A percentile compares a stretch with the other conserved stretches of the same genome.
Conservation (phyloP, 2,113 vertebrate species). For the Aramus guarauna region DNA sequence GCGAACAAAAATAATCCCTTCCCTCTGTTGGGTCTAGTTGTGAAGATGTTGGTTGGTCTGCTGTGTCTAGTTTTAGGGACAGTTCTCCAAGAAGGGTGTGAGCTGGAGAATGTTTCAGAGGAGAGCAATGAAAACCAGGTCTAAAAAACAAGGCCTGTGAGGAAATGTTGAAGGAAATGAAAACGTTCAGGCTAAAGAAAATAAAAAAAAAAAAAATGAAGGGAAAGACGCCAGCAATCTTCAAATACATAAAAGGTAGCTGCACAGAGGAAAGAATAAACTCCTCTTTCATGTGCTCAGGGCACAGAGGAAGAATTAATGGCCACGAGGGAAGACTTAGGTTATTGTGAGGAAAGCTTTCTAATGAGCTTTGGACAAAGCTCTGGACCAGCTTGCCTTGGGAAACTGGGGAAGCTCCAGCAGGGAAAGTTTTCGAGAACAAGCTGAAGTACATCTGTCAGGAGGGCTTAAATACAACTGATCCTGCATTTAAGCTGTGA, state of each 20-base stretch:
- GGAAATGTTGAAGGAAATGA: not conserved
- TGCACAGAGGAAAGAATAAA: not conserved
- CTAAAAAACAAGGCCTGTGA: not conserved
- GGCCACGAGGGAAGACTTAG: not conserved
- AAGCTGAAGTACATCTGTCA: not conserved
- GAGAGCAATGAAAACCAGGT: not conserved
- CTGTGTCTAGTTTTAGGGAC: not conserved
- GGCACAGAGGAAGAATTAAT: not conserved
- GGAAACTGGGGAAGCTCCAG: not conserved
- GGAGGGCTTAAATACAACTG: not conserved
- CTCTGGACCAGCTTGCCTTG: not conserved
- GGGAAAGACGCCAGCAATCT: not conserved
- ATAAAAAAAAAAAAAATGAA: not conserved
- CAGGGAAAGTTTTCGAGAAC: not conserved
- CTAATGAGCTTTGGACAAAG: constrained; percentile 7
- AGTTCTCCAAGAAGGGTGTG: not conserved
- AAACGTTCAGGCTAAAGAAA: not conserved
- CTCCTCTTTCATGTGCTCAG: not conserved
- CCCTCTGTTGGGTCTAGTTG: not conserved
- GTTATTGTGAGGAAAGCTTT: not conserved
- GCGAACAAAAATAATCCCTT: not conserved
- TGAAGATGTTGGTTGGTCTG: not conserved
- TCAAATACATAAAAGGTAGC: not conserved
- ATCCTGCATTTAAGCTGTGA: not conserved
- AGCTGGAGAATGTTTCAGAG: not conserved